Conservation (phyloP, 2,797 vertebrate species). For the Chaetophractus vellerosus region DNA sequence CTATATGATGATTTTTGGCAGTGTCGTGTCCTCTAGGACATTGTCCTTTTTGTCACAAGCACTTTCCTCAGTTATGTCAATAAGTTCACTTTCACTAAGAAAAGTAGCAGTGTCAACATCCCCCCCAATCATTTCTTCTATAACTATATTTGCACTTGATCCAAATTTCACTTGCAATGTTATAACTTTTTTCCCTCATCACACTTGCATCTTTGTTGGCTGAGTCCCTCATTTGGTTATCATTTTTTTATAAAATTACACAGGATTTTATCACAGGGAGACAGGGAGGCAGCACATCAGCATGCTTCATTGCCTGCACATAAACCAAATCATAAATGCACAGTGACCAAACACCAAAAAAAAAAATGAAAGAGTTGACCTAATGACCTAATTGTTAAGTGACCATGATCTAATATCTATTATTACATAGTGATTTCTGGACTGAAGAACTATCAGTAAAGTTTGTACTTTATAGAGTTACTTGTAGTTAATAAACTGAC, state of each 20-base stretch:
- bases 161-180: neutral
- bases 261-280: neutral
- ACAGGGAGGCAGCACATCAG: neutral
- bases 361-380: neutral
- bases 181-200: neutral
- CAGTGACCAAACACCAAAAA: neutral
- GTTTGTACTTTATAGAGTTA: neutral
- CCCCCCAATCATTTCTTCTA: neutral
- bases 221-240: neutral
- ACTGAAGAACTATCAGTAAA: neutral
- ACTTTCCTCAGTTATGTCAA: neutral
- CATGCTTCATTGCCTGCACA: neutral
- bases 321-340: neutral
- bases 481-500: neutral
- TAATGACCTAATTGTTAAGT: neutral
- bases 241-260: neutral
- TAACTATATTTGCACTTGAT: neutral
- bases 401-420: neutral
- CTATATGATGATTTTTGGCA: neutral
- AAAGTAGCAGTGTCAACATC: neutral
- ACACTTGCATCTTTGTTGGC: neutral
- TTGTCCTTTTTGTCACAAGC: neutral
- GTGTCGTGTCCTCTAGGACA: neutral
- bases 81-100: neutral
- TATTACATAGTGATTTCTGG: neutral